Percentiles rank a stretch among this genome's conserved stretches.
Evolutionary conservation across 2,888 invertebrate genomes (phyloP).

Genomic region (Epinotia demarniana): DNA sequence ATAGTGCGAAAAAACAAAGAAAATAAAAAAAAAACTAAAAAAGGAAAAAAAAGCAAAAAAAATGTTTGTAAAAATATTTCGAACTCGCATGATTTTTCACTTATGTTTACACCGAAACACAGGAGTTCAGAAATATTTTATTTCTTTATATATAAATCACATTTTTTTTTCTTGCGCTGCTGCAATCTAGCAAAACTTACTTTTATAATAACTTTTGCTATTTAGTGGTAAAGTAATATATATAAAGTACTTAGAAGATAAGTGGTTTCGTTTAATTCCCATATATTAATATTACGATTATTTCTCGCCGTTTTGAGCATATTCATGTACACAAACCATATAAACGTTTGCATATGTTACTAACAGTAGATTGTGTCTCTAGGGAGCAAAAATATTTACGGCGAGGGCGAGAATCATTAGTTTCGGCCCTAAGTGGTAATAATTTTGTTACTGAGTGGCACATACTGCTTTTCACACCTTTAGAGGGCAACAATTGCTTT

Average conservation of each 20-base stretch:
- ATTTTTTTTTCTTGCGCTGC: conserved; percentile 37
- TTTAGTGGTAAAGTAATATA: conserved; percentile 36
- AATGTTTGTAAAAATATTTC: conserved; percentile 67
- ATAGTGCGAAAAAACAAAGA: conserved; percentile 68
- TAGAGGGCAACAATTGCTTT: too few species aligned
- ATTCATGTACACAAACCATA: conserved; percentile 6
- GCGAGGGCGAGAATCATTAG: too few species aligned
- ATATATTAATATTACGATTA: conserved; percentile 51
- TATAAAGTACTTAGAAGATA: conserved; percentile 48
- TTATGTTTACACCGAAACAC: conserved; percentile 46
- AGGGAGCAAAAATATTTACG: too few species aligned
- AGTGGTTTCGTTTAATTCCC: conserved; percentile 54
- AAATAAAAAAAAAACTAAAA: conserved; percentile 56
- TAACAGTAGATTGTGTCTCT: too few species aligned
- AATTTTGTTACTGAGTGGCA: too few species aligned
- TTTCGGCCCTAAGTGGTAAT: too few species aligned
- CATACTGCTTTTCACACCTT: too few species aligned
- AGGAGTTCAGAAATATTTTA: conserved; percentile 47
- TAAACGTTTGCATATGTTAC: background rate
- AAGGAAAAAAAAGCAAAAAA: conserved; percentile 49
- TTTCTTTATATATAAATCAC: conserved; percentile 45
- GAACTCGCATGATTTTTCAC: conserved; percentile 52
- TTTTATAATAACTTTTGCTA: conserved; percentile 40
- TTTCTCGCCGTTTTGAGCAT: conserved; percentile 40
- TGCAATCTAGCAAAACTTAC: conserved; percentile 40